Evolutionary conservation across 1,140 invertebrate genomes (phyloP), one percentile per base, ranked within the genome.

Genomic region (Drosophila ohnishii): DNA sequence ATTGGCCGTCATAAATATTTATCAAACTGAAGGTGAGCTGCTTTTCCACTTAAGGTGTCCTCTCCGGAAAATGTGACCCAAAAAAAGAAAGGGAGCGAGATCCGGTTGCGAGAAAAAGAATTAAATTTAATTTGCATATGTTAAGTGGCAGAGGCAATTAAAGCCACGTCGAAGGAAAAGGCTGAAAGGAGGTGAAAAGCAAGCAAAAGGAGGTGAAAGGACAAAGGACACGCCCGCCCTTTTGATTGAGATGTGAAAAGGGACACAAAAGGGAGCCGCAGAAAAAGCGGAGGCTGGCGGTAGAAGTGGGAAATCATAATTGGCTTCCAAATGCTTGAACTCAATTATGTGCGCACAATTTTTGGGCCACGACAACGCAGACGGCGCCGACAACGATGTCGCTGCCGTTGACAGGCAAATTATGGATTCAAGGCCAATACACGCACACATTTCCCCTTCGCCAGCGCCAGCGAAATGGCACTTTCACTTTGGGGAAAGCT

Each of bases 121-220:
- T 77, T 60, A 63, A 84, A 88, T 84, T 88, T 75, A 80, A 88
- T 88, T 88, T 89, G 84, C 84, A 88, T 88, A 88, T 83, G 84
- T 89, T 88, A 88, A 88, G 84, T 88, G 84, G 84, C 77, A 88
- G 77, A 72, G 82, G 84, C 84, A 88, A 88, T 88, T 88, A 88
- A 88, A 80, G 83, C 39, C 30, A 40, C 53, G 35, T 32, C 53
- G 32, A 40, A 22, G 45, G 34, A 40, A 34, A 25, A 22, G 10
- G 19, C 14, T 14, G 16, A 7, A 47, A 32, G 25, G 40, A 59
- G 14, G 32, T 34, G 19, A 45, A 32, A 39, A 30, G 47, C 28
- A 42, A 30, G 22, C 19, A 65, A 35, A 53, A 60, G 28, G 35
- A 47, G 39, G 45, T 16, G 37, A 51, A 42, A 57, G 60, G 51